These are phyloP conservation scores for Ichneumoninae sp. DNA, from an alignment of 2,888 invertebrate genomes.

Conservation along the genomic window DNA sequence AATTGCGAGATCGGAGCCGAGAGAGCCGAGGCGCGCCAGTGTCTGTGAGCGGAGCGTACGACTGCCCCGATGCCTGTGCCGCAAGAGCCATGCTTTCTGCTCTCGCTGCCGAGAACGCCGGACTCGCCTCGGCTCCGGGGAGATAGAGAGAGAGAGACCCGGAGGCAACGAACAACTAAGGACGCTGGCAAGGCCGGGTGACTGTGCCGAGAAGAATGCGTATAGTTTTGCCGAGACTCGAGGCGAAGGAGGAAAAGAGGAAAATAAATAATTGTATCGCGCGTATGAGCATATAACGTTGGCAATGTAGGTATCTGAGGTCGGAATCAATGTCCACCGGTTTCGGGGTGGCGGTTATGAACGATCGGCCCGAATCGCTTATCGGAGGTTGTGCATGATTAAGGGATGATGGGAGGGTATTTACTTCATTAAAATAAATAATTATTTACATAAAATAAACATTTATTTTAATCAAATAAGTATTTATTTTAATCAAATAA, in stretches of 20 bases:
- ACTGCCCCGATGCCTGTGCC: conserved; percentile 6
- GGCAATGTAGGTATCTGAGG: not conserved
- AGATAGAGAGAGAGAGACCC: conserved; percentile 43
- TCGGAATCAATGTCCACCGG: not conserved
- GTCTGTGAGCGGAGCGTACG: not conserved
- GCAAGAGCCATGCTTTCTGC: conserved; percentile 37
- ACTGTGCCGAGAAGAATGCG: conserved; percentile 69
- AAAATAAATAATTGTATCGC: conserved; percentile 60
- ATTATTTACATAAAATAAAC: too few species aligned
- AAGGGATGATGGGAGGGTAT: not conserved
- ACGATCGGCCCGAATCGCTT: not conserved
- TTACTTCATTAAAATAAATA: too few species aligned
- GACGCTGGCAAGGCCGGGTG: conserved; percentile 73
- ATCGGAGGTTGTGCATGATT: not conserved
- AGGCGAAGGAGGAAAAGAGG: conserved; percentile 37
- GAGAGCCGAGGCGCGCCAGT: conserved; percentile 31
- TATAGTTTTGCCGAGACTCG: conserved; percentile 45
- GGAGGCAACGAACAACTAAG: conserved; percentile 70
- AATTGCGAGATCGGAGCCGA: conserved; percentile 58
- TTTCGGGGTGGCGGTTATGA: not conserved
- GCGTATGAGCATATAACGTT: not conserved
- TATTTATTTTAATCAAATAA: too few species aligned
- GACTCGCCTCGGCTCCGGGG: conserved; percentile 36
- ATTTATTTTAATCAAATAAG: too few species aligned
- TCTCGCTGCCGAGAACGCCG: conserved; percentile 47